phyloP scores from a whole-genome alignment of 23 tunicate species.

The Pegea sp. region DNA sequence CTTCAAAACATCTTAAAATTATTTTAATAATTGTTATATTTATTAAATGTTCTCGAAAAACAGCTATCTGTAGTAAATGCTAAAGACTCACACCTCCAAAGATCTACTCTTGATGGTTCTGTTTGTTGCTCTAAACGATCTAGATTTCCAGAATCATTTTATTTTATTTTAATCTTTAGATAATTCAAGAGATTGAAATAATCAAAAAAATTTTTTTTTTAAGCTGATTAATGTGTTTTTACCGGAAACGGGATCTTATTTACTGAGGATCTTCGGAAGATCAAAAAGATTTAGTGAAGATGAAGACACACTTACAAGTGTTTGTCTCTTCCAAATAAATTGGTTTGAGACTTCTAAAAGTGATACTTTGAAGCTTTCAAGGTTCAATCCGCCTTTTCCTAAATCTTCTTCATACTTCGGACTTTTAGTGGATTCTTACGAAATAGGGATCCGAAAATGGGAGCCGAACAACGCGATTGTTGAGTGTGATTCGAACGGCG shows the following conservation, averaged over 20 bases:
- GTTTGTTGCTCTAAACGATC: too few relatives aligned
- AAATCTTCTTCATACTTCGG: constrained; percentile 12
- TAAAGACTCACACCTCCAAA: too few relatives aligned
- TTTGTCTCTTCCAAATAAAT: constrained; percentile 40
- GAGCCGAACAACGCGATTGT: constrained; percentile 13
- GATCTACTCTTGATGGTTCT: too few relatives aligned
- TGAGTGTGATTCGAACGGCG: constrained; percentile 37
- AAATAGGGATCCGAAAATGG: constrained; percentile 2
- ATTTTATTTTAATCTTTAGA: too few relatives aligned
- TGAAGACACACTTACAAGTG: constrained; percentile 23
- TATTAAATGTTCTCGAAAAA: too few relatives aligned
- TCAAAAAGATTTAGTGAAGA: constrained; percentile 33
- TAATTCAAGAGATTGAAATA: too few relatives aligned
- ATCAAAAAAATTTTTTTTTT: too few relatives aligned
- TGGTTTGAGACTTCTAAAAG: too few relatives aligned
- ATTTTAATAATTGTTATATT: too few relatives aligned
- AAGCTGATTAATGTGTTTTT: constrained; percentile 27
- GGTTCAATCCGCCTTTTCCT: constrained; percentile 30
- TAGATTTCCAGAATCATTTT: too few relatives aligned
- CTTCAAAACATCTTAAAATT: too few relatives aligned
- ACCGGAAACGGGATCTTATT: constrained; percentile 19
- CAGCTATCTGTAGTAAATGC: too few relatives aligned
- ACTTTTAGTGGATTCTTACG: not conserved
- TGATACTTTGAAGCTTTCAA: constrained; percentile 8
- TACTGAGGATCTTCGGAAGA: constrained; percentile 33